Conservation (phyloP, 2,113 vertebrate genomes). For the Clarias batrachus region DNA sequence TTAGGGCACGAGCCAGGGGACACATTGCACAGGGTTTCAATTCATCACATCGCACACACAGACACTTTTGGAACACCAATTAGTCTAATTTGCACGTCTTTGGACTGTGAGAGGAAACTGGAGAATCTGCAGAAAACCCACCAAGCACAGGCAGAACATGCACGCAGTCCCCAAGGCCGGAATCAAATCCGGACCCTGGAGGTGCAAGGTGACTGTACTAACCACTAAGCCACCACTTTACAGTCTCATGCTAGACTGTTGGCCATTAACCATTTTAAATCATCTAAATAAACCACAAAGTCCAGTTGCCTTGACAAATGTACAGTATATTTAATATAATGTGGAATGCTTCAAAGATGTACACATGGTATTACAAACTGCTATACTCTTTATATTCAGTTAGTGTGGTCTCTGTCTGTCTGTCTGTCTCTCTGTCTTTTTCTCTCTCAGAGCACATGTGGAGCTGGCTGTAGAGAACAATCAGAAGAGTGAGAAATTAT, state of each 20-base stretch:
- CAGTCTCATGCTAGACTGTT: neutral
- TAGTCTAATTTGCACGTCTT: too few relatives aligned
- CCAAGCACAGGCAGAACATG: too few relatives aligned
- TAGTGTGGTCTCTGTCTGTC: neutral
- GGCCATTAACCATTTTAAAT: neutral
- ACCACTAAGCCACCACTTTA: too few relatives aligned
- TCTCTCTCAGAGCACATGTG: neutral
- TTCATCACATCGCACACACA: too few relatives aligned
- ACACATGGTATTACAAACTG: neutral
- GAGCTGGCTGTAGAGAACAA: slow-evolving; percentile 10
- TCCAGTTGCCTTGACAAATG: neutral
- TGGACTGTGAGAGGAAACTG: too few relatives aligned
- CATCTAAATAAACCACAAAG: neutral
- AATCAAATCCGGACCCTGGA: too few relatives aligned
- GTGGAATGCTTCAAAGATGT: neutral
- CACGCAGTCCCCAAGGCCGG: too few relatives aligned
- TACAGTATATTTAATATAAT: neutral
- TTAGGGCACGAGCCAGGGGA: too few relatives aligned
- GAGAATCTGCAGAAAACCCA: too few relatives aligned
- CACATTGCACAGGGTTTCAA: too few relatives aligned
- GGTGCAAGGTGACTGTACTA: too few relatives aligned
- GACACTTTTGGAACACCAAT: too few relatives aligned
- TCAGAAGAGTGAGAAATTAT: slow-evolving; percentile 10
- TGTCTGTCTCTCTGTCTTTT: neutral
- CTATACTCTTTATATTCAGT: neutral